Conservation (phyloP, 1,140 invertebrate genomes). For the Tribolium castaneum region DNA sequence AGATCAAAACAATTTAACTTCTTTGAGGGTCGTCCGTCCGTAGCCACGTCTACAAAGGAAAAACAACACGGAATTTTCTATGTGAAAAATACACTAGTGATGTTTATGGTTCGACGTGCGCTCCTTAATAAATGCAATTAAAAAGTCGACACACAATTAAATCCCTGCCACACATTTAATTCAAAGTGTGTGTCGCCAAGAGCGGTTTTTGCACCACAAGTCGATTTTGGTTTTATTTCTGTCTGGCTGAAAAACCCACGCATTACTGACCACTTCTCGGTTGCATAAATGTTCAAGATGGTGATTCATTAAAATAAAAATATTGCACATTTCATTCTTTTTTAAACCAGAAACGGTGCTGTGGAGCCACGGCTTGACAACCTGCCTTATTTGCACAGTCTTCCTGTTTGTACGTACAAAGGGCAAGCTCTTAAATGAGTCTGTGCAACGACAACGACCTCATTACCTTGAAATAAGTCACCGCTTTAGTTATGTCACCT, state of each 20-base stretch:
- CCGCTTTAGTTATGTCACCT: conserved; percentile 24
- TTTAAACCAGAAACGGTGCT: background rate
- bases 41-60: background rate
- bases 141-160: conserved; percentile 33
- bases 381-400: conserved; percentile 4
- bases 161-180: conserved; percentile 10
- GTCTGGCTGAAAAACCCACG: conserved; percentile 37
- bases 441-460: conserved; percentile 22
- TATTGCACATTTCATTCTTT: background rate
- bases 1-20: background rate
- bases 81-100: background rate
- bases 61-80: background rate
- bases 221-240: conserved; percentile 40
- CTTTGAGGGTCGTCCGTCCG: background rate
- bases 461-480: conserved; percentile 13
- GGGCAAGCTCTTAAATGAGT: conserved; percentile 1
- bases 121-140: conserved; percentile 7
- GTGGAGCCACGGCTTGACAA: background rate
- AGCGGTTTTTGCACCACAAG: conserved; percentile 3
- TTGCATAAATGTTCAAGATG: conserved; percentile 8
- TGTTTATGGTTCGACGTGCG: background rate
- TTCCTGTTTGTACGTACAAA: conserved; percentile 10
- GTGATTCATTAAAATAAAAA: conserved; percentile 36
- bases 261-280: conserved; percentile 21
- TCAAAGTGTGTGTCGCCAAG: conserved; percentile 17